Percentiles rank a stretch among this genome's conserved stretches.
These are phyloP conservation scores for Pseudomyrmex concolor DNA, from an alignment of 1,140 invertebrate species.

Conservation along the genomic window DNA sequence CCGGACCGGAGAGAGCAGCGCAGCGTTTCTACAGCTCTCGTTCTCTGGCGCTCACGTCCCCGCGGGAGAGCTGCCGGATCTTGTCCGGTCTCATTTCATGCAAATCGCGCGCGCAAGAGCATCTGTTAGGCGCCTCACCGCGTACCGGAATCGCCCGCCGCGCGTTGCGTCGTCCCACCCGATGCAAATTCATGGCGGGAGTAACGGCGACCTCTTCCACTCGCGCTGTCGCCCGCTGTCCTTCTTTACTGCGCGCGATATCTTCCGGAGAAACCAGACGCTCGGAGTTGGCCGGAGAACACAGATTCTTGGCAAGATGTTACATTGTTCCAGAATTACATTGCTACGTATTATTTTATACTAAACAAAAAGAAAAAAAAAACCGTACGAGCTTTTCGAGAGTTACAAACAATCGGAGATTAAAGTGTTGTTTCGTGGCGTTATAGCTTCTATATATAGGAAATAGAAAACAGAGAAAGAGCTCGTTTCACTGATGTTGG, in stretches of 20 bases:
- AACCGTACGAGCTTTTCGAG: not conserved
- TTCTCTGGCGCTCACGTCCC: not conserved
- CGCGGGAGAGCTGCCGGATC: constrained; percentile 1
- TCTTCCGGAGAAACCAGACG: not conserved
- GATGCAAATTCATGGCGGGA: constrained; percentile 70
- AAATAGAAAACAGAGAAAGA: not conserved
- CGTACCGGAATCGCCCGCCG: constrained; percentile 41
- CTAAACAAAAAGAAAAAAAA: not conserved
- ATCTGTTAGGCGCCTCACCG: constrained; percentile 63
- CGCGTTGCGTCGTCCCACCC: constrained; percentile 43
- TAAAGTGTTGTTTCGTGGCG: too few species aligned
- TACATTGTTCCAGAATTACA: too few species aligned
- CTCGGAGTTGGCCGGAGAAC: not conserved
- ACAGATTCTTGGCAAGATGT: not conserved
- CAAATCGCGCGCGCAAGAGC: constrained; percentile 65
- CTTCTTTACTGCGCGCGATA: not conserved
- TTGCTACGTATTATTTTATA: too few species aligned
- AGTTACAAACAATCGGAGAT: too few species aligned
- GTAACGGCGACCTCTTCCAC: constrained; percentile 24
- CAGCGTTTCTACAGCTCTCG: not conserved
- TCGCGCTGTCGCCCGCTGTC: not conserved
- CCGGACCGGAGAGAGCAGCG: not conserved
- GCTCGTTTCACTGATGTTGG: not conserved
- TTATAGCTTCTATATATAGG: too few species aligned
- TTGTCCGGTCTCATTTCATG: constrained; percentile 72